phyloP scores from a whole-genome alignment of 2,888 invertebrate genomes.

The Uloborus plumipes region DNA sequence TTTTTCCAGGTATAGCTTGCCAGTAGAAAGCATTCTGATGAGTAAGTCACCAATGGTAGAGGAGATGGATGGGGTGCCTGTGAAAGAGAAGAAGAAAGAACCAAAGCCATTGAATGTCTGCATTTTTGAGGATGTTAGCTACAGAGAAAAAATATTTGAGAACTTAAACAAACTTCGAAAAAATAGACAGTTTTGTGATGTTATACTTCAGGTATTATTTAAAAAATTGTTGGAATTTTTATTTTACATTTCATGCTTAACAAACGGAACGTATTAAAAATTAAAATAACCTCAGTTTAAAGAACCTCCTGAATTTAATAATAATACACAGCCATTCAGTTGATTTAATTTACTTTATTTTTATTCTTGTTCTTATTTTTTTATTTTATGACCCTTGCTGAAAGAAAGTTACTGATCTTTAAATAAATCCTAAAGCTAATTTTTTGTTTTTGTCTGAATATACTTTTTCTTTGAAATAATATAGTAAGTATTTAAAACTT shows the following conservation, averaged over 20 bases:
- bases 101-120: constrained; percentile 60
- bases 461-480: too few relatives aligned
- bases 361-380: too few relatives aligned
- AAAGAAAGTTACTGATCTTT: too few relatives aligned
- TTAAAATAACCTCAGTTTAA: too few relatives aligned
- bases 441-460: too few relatives aligned
- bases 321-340: too few relatives aligned
- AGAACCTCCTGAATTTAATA: too few relatives aligned
- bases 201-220: constrained; percentile 80
- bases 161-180: constrained; percentile 85
- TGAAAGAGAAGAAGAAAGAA: constrained; percentile 49
- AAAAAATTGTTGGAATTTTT: background rate
- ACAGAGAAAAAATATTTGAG: constrained; percentile 74
- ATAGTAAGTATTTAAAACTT: too few relatives aligned
- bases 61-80: constrained; percentile 53
- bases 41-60: constrained; percentile 42
- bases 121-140: constrained; percentile 68
- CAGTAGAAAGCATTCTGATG: constrained; percentile 49
- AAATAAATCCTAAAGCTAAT: too few relatives aligned
- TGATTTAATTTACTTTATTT: too few relatives aligned
- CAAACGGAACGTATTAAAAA: too few relatives aligned
- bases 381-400: too few relatives aligned
- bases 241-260: background rate
- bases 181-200: constrained; percentile 89
- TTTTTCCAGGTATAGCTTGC: constrained; percentile 32